Evolutionary conservation across 1,140 invertebrate species (phyloP), one percentile per base, ranked within the genome.

Genomic region (Drosophila mauritiana): DNA sequence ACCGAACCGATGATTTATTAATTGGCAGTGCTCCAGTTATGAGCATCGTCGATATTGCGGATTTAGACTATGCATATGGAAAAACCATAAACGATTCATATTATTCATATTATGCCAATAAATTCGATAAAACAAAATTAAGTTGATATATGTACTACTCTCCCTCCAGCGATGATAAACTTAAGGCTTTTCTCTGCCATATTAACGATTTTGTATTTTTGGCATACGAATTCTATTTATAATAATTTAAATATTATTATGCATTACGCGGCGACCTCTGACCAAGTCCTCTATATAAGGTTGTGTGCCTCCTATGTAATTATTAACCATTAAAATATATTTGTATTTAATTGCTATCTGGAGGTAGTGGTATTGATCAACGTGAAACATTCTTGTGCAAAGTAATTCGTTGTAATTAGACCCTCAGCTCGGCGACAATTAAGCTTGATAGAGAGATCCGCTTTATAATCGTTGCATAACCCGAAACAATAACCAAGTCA

Each of bases 381-480:
- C 59, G 17, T 54, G 40, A 40, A 46, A 34, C 46, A 70, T 70
- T 85, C 56, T 88, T 68, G 65, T 49, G n/a, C 22, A 51, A 73
- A 69, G 68, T 82, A 88, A 86, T 82, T 70, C 51, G 62, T 57
- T 52, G 42, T 82, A 88, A 86, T 86, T 78, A 56, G 80, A 82
- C 83, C 82, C 74, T 86, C 15, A 58, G 57, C 48, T 48, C 59
- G 48, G 39, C 20, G 17, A 46, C 73, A 81, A 82, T 85, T 86
- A 82, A 78, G 78, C 63, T 46, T 58, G 63, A 72, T 63, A 31
- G 57, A 82, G 65, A 88, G 78, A 88, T 86, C 82, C 82, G 82
- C 74, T 86, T 86, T 61, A 48, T 78, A 86, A 88, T 88, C 37
- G 49, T 86, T 86, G 74, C 70, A 69, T 57, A 82, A 82, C 57